Evolutionary conservation across 2,888 invertebrate species (phyloP), one percentile per base, ranked within the genome.

Genomic region (Vannuccia rotundouncinata): DNA sequence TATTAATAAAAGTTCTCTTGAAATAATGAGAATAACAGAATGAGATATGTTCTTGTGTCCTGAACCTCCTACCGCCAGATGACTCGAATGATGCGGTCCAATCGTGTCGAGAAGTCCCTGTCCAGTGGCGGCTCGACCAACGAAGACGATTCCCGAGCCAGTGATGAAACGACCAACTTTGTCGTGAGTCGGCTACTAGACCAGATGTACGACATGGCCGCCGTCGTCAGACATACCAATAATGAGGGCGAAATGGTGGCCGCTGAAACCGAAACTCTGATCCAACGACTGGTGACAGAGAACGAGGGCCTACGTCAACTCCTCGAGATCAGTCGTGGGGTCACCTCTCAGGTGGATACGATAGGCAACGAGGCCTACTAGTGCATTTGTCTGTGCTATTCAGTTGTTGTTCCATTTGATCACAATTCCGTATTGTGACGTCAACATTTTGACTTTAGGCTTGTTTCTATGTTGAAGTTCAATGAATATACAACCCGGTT

Each of bases 201-300:
- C 22, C 73, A n/a, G 2, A 27, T 73, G 22, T 27, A 5, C 22
- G 73, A 73, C 27, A 25, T 73, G 73, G 22, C 73, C 73, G 29
- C 22, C n/a, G 29, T 25, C 2, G 22, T 73, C 73, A 5, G 73
- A 2, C 5, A 73, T 22, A 73, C 22, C 10, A 73, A 73, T n/a
- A 73, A 73, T 22, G 73, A 73, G 73, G 73, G 73, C 10, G 73
- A 73, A 27, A 2, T 5, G 73, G 73, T 73, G 10, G 73, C 73
- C 22, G 22, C 27, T 5, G 73, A 73, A n/a, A 73, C 27, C 2
- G 73, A 73, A n/a, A 22, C 73, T n/a, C 27, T 73, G 10, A 73
- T 73, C 73, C 73, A 73, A 5, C 73, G 29, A 27, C 73, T 73
- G 2, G 25, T 73, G 10, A 22, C 25, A n/a, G 73, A 73, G 73